A percentile compares a stretch with the other conserved stretches of the same genome.
Conservation (phyloP, 2,113 vertebrate genomes). For the Shinisaurus crocodilurus region DNA sequence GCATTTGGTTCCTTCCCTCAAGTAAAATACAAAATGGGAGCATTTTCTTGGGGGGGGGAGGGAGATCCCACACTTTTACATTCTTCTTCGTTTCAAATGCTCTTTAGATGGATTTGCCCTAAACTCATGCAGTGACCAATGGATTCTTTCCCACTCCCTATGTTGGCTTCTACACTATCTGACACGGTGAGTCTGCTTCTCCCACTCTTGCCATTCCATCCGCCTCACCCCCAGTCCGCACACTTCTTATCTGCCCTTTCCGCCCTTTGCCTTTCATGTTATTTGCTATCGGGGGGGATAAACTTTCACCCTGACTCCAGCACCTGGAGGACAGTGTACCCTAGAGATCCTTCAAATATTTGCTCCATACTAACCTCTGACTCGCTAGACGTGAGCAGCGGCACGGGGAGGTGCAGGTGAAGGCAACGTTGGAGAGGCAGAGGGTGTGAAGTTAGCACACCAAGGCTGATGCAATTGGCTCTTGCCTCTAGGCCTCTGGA, state of each 20-base stretch:
- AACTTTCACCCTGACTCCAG: constrained; percentile 45
- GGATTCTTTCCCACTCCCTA: not conserved
- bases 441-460: constrained; percentile 41
- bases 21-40: not conserved
- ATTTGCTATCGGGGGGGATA: constrained; percentile 63
- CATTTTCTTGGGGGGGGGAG: not conserved
- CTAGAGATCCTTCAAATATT: constrained; percentile 61
- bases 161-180: not conserved
- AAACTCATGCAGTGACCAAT: not conserved
- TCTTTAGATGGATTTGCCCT: not conserved
- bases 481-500: not conserved
- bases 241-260: not conserved
- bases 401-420: constrained; percentile 60
- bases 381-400: constrained; percentile 55
- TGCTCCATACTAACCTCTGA: constrained; percentile 45
- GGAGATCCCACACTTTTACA: not conserved
- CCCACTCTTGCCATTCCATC: no score
- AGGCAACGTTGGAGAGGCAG: constrained; percentile 52
- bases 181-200: not conserved
- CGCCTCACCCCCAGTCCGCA: not conserved
- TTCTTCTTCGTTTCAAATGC: not conserved
- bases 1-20: no score
- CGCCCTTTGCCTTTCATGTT: constrained; percentile 54
- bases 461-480: rapidly evolving
- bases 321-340: constrained; percentile 58